Base-by-base conservation (phyloP, 2,113 vertebrate genomes). In the Dicrurus megarhynchus region DNA sequence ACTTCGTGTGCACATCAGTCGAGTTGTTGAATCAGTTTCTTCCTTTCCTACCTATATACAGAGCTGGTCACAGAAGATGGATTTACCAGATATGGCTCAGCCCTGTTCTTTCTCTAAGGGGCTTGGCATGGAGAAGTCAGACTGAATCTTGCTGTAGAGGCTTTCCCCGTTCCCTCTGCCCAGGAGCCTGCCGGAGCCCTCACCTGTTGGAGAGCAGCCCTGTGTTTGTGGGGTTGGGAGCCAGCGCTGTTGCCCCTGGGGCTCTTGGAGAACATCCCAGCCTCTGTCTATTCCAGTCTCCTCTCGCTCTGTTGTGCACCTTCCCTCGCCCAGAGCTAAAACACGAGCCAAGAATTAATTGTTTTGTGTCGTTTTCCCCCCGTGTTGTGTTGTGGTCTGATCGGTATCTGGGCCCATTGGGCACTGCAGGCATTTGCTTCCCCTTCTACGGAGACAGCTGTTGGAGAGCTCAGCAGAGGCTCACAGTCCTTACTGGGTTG, bases 151-250 rank as follows among this genome's bases (percentile, higher is more conserved):
- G 69, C 37, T 44, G 15, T 44, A 26, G 24, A 47, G 47, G 44
- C 9, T 23, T 60, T n/a, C 49, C 49, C 28, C 2, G 3, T 17
- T 80, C 26, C 23, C 46, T 82, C 32, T 79, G 64, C 87, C 74
- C 5, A 1, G 55, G 67, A 57, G 74, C 59, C 33, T 22, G 42
- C 24, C 6, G 7, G 71, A 94, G 63, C 70, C 77, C 89, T 97
- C 96, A 97, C 97, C 97, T 98, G 97, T 44, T 97, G 97, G 95
- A 97, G 95, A 87, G 69, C 60, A 79, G 90, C 94, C 91, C 61
- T 53, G 24, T 63, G 55, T 85, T 96, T 90, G 95, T 90, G 90
- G 87, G 85, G 71, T 97, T 94, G 44, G 67, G 90, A 97, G 96
- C 95, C 97, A 97, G 95, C 59, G 1, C 89, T 77, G 82, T 75